These are phyloP conservation scores for Sycophaga agraensis DNA, from an alignment of 1,140 invertebrate species.

Conservation along the genomic window DNA sequence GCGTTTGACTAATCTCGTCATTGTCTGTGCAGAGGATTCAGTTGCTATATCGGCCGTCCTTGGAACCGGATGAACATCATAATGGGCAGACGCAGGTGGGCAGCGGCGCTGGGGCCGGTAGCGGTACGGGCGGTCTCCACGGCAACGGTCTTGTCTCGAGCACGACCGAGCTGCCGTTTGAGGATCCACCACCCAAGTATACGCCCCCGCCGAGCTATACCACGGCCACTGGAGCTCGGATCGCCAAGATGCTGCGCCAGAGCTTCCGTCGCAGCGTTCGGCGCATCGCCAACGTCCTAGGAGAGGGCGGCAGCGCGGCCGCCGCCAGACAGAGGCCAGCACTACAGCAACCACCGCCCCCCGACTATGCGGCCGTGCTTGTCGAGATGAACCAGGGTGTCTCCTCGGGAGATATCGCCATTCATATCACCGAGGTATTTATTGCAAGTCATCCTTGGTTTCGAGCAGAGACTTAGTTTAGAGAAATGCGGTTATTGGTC, in stretches of 20 bases:
- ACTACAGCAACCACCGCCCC: slow-evolving; percentile 57
- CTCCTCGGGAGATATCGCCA: slow-evolving; percentile 33
- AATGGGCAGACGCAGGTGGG: slow-evolving; percentile 40
- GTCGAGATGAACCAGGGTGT: slow-evolving; percentile 61
- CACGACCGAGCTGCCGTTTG: slow-evolving; percentile 54
- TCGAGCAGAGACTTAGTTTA: too few species aligned
- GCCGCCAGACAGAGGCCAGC: slow-evolving; percentile 53
- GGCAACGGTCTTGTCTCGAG: slow-evolving; percentile 47
- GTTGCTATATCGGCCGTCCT: slow-evolving; percentile 68
- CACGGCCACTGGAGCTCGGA: slow-evolving; percentile 81
- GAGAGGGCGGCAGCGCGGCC: slow-evolving; percentile 44
- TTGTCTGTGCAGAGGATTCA: slow-evolving; percentile 70
- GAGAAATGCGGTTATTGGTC: too few species aligned
- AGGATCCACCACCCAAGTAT: slow-evolving; percentile 89
- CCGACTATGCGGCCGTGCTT: slow-evolving; percentile 66
- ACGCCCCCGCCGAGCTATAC: slow-evolving; percentile 90
- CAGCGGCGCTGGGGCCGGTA: slow-evolving; percentile 36
- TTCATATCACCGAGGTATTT: slow-evolving; percentile 38
- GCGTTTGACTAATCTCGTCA: too few species aligned
- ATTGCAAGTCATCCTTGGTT: too few species aligned
- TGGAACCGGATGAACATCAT: slow-evolving; percentile 54
- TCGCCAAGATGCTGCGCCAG: slow-evolving; percentile 77
- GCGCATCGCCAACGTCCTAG: slow-evolving; percentile 61
- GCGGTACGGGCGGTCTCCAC: slow-evolving; percentile 33
- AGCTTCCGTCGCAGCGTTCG: slow-evolving; percentile 80